Percentiles rank a stretch among this genome's conserved stretches.
Conservation (phyloP, 2,113 vertebrate species). For the Oreocharis arfaki region DNA sequence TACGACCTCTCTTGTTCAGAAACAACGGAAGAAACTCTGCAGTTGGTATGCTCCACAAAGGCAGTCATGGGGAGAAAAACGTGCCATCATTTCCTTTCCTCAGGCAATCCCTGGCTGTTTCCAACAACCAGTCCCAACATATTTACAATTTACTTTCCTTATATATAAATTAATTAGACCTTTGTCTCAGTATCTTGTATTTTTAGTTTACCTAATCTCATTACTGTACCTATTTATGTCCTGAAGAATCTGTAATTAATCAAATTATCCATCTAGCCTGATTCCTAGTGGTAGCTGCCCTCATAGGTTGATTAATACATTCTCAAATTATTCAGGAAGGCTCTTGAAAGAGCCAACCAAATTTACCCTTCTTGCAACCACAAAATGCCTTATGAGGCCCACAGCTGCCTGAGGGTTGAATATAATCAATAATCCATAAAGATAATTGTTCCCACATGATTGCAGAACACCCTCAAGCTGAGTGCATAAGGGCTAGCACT, state of each 20-base stretch:
- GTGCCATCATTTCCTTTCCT: neutral
- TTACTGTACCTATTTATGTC: constrained; percentile 3
- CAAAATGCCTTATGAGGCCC: constrained; percentile 22
- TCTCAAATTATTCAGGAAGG: constrained; percentile 56
- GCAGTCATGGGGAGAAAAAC: neutral
- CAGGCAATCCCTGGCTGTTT: neutral
- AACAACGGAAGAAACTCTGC: neutral
- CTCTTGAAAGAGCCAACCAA: constrained; percentile 37
- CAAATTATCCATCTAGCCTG: constrained; percentile 39
- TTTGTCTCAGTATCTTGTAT: neutral
- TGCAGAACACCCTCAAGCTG: constrained; percentile 23
- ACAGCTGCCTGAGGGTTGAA: constrained; percentile 10
- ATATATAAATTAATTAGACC: neutral
- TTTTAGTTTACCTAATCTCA: constrained; percentile 5
- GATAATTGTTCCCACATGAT: constrained; percentile 62
- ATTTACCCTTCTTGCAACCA: constrained; percentile 43
- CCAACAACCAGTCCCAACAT: neutral
- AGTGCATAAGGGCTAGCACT: constrained; percentile 16
- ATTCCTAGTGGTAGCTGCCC: constrained; percentile 34
- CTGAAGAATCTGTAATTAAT: constrained; percentile 36
- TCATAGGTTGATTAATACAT: constrained; percentile 60
- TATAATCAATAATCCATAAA: constrained; percentile 61
- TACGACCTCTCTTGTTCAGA: neutral
- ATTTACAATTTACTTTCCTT: neutral
- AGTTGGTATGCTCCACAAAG: neutral